Evolutionary conservation across 2,797 vertebrate genomes (phyloP).

Genomic region (Poecile montanus): DNA sequence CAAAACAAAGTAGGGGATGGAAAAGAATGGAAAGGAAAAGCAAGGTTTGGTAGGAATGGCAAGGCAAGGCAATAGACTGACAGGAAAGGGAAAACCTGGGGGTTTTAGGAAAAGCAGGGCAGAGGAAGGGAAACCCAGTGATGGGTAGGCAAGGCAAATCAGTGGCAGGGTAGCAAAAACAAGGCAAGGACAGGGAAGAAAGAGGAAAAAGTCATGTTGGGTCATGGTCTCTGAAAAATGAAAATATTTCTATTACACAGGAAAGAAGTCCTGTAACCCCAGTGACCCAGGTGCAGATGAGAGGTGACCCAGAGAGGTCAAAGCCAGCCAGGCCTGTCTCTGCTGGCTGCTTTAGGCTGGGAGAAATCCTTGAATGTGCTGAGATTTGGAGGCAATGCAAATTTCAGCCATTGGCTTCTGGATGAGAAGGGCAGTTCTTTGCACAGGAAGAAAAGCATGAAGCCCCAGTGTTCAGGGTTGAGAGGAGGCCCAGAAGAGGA

Average conservation of each 20-base stretch:
- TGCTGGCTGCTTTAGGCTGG: not conserved
- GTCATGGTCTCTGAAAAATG: not conserved
- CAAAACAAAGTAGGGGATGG: not conserved
- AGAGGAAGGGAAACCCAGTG: not conserved
- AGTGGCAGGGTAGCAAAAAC: not conserved
- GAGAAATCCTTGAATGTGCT: not conserved
- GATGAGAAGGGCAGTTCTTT: not conserved
- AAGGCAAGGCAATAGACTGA: not conserved
- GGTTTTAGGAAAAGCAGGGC: not conserved
- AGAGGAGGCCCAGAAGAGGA: not conserved
- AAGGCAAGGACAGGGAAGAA: not conserved
- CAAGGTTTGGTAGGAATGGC: not conserved
- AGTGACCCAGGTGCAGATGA: not conserved
- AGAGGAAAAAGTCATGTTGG: accelerated
- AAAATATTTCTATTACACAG: not conserved
- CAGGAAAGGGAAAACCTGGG: not conserved
- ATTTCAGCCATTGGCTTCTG: not conserved
- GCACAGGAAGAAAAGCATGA: not conserved
- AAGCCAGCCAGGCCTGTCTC: not conserved
- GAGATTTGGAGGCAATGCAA: not conserved
- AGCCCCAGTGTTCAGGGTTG: not conserved
- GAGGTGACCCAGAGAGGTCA: not conserved
- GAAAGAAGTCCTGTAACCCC: not conserved
- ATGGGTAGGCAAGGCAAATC: not conserved
- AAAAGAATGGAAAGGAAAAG: not conserved